phyloP scores from a whole-genome alignment of 2,888 invertebrate genomes.

The Melikaiella ostensackeni region DNA sequence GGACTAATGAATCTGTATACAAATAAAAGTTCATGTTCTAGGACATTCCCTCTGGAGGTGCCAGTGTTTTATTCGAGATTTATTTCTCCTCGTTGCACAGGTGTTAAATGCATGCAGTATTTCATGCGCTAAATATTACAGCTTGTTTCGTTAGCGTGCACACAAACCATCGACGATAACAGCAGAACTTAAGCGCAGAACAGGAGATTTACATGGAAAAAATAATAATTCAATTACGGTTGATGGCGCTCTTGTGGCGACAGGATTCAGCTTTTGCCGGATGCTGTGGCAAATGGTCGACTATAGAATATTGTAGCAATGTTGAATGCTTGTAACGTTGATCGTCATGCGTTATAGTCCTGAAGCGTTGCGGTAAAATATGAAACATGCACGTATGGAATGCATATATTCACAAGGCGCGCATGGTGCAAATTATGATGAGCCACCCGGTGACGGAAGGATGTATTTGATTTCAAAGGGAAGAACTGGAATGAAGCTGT shows the following conservation, averaged over 20 bases:
- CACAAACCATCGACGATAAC: neutral
- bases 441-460: neutral
- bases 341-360: slow-evolving; percentile 4
- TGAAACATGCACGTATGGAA: slow-evolving; percentile 11
- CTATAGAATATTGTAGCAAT: too few species aligned
- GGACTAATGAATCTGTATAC: too few species aligned
- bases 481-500: neutral
- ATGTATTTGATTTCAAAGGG: neutral
- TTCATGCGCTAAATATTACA: neutral
- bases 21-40: neutral
- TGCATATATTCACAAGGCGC: neutral
- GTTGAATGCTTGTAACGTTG: slow-evolving; percentile 6
- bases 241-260: neutral
- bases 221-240: slow-evolving; percentile 23
- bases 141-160: neutral
- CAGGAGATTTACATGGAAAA: neutral
- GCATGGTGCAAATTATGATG: neutral
- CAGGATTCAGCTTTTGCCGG: too few species aligned
- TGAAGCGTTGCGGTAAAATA: slow-evolving; percentile 19
- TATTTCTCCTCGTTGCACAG: neutral
- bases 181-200: neutral
- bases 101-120: neutral
- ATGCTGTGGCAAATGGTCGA: too few species aligned
- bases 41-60: neutral
- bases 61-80: neutral